A percentile compares a stretch with the other conserved stretches of the same genome.
phyloP scores from a whole-genome alignment of 2,797 vertebrate genomes.

The Neosalanx taihuensis region DNA sequence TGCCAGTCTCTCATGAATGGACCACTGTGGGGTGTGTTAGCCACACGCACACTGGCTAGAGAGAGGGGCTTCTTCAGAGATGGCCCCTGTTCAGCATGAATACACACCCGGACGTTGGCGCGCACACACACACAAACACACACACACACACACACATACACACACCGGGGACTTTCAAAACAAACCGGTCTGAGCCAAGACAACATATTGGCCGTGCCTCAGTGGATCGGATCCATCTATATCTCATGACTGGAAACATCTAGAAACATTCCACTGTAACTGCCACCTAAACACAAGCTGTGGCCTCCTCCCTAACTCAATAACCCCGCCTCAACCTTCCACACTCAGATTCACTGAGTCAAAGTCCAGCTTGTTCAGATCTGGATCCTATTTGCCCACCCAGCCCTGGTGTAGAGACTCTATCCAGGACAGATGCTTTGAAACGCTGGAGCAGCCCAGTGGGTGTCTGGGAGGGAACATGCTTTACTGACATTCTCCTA shows the following conservation, averaged over 20 bases:
- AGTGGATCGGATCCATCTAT: background rate
- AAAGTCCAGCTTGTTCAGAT: constrained; percentile 16
- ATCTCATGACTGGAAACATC: no score
- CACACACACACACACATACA: constrained; percentile 28
- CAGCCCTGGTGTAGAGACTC: constrained; percentile 18
- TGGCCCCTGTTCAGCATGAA: background rate
- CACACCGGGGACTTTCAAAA: constrained; percentile 28
- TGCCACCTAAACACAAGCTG: background rate
- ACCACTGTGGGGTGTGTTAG: constrained; percentile 57
- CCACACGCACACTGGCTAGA: background rate
- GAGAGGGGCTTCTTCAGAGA: constrained; percentile 2
- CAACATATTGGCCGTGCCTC: background rate
- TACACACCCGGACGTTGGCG: background rate
- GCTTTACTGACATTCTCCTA: constrained; percentile 34
- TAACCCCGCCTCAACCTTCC: background rate
- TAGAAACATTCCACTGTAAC: background rate
- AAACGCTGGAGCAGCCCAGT: constrained; percentile 48
- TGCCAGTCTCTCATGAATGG: constrained; percentile 73
- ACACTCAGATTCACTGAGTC: constrained; percentile 4
- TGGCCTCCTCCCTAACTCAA: background rate
- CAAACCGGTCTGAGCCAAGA: background rate
- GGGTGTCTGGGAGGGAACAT: constrained; percentile 46
- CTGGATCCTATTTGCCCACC: constrained; percentile 29
- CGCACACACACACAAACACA: constrained; percentile 31
- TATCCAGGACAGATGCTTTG: constrained; percentile 51